Evolutionary conservation across 1,140 invertebrate species (phyloP), one percentile per base, ranked within the genome.

Genomic region (Calosoma granatense): DNA sequence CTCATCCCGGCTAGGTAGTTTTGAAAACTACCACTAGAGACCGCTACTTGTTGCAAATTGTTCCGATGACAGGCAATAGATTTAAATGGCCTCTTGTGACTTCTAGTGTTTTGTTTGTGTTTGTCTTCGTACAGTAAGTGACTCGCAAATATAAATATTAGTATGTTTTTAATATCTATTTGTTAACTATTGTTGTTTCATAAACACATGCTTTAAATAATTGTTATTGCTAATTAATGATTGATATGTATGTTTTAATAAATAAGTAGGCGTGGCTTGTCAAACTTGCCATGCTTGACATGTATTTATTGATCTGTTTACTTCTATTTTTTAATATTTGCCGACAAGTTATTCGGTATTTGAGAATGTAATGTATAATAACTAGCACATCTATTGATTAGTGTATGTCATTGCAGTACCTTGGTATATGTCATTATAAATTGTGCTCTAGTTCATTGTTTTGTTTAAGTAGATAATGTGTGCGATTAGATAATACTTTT

Each of bases 11-110:
- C n/a, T n/a, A n/a, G n/a, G n/a, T n/a, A n/a, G n/a, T n/a, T n/a
- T n/a, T n/a, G n/a, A n/a, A n/a, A n/a, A n/a, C n/a, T n/a, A n/a
- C n/a, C n/a, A n/a, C n/a, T n/a, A n/a, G n/a, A n/a, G n/a, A n/a
- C n/a, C n/a, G n/a, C n/a, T n/a, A n/a, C n/a, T n/a, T n/a, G n/a
- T n/a, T n/a, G n/a, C n/a, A n/a, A n/a, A n/a, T n/a, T n/a, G n/a
- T n/a, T n/a, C n/a, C n/a, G n/a, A n/a, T n/a, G n/a, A n/a, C n/a
- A n/a, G n/a, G n/a, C n/a, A 17, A 47, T 47, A 47, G 41, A 47
- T 47, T 47, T 47, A 47, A 47, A 47, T 47, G 41, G 41, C 41
- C 41, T 17, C 41, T 47, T 47, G 41, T 47, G 41, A 12, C 17
- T 47, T 47, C 41, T 47, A 47, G 41, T 17, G 3, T 47, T 47